Evolutionary conservation across 2,888 invertebrate species (phyloP).

Genomic region (Apodemia duryi): DNA sequence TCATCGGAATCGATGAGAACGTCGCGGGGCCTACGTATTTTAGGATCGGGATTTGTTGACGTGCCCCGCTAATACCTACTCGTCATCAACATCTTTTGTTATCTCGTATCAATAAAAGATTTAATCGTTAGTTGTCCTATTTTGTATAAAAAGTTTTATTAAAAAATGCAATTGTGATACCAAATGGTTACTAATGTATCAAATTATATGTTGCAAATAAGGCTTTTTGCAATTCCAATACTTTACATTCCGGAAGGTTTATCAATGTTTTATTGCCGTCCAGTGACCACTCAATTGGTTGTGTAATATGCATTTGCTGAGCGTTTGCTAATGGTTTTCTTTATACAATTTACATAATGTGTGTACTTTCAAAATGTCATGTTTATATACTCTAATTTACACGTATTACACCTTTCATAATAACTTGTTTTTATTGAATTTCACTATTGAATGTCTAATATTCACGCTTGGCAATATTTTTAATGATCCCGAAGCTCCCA

Average conservation of each 20-base stretch:
- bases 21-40: no score
- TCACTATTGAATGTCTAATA: no score
- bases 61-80: no score
- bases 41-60: no score
- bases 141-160: neutral
- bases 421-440: constrained; percentile 1
- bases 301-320: constrained; percentile 11
- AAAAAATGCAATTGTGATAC: neutral
- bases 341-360: constrained; percentile 13
- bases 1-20: no score
- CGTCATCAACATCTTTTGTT: no score
- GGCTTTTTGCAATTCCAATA: neutral
- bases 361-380: constrained; percentile 11
- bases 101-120: no score
- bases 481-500: no score
- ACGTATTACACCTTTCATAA: constrained; percentile 10
- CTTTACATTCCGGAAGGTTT: constrained; percentile 8
- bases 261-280: constrained; percentile 1
- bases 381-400: constrained; percentile 10
- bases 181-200: neutral
- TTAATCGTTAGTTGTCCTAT: no score
- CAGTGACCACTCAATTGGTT: constrained; percentile 5
- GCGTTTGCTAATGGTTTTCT: constrained; percentile 13
- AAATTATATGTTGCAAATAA: neutral
- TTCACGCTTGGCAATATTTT: no score